A percentile compares a stretch with the other conserved stretches of the same genome.
Conservation (phyloP, 2,797 vertebrate species). For the Propithecus deckenii region DNA sequence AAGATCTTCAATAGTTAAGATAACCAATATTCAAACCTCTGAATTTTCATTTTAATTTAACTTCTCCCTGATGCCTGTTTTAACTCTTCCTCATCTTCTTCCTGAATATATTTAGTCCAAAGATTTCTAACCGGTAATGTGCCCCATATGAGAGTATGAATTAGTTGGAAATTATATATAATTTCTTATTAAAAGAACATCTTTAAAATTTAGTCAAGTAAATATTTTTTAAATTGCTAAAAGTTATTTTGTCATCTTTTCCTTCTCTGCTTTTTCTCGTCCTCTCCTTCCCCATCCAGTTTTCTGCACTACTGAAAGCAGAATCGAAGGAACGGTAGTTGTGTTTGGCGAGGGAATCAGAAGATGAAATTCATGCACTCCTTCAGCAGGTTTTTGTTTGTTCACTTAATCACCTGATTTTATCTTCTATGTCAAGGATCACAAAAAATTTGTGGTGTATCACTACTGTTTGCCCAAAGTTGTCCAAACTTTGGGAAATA, state of each 20-base stretch:
- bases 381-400: not conserved
- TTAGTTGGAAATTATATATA: constrained; percentile 6
- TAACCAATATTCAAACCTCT: not conserved
- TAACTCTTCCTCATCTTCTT: constrained; percentile 13
- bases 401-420: not conserved
- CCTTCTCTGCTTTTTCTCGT: not conserved
- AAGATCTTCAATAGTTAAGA: not conserved
- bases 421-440: not conserved
- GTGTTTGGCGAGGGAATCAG: not conserved
- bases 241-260: not conserved
- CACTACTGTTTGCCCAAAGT: not conserved
- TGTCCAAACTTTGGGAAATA: constrained; percentile 14
- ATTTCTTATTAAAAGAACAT: constrained; percentile 9
- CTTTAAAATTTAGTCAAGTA: not conserved
- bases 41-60: constrained; percentile 24
- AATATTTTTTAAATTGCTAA: constrained; percentile 19
- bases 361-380: not conserved
- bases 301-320: not conserved
- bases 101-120: not conserved
- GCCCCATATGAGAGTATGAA: not conserved
- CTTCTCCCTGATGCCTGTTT: not conserved
- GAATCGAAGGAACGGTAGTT: not conserved
- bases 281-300: not conserved
- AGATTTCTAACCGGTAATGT: not conserved
- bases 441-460: not conserved